These are phyloP conservation scores for Leptinotarsa haldemani DNA, from an alignment of 2,888 invertebrate genomes.

Conservation along the genomic window DNA sequence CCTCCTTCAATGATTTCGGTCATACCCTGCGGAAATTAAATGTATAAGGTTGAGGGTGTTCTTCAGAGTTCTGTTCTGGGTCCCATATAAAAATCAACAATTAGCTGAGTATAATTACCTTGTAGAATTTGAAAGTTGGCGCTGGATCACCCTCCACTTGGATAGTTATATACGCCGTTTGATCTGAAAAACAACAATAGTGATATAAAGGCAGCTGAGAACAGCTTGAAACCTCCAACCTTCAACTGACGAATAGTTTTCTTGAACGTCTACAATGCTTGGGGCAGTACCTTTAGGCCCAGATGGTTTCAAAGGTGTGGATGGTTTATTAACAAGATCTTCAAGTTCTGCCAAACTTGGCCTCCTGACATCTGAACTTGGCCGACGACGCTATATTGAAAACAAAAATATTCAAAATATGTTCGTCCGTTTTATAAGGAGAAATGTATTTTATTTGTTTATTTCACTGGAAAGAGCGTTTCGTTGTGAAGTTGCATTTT, in stretches of 20 bases:
- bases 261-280: constrained; percentile 90
- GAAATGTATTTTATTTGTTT: constrained; percentile 30
- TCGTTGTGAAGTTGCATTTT: constrained; percentile 7
- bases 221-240: constrained; percentile 70
- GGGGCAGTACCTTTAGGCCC: constrained; percentile 85
- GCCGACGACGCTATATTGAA: constrained; percentile 77
- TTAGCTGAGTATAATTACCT: constrained; percentile 63
- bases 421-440: constrained; percentile 14
- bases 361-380: constrained; percentile 89
- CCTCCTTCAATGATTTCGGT: constrained; percentile 95
- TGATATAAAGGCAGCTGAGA: background rate
- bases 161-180: constrained; percentile 92
- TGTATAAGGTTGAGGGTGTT: background rate
- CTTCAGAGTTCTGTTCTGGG: background rate
- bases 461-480: constrained; percentile 12
- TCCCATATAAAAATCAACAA: background rate
- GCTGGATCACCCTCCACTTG: constrained; percentile 94
- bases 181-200: constrained; percentile 71
- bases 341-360: constrained; percentile 92
- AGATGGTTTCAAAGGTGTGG: constrained; percentile 84
- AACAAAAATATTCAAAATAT: constrained; percentile 27
- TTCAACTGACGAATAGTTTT: constrained; percentile 96
- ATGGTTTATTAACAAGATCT: constrained; percentile 90
- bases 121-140: constrained; percentile 95
- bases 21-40: constrained; percentile 71